A percentile compares a stretch with the other conserved stretches of the same genome.
Conservation (phyloP, 2,888 invertebrate genomes). For the Ochropleura leucogaster region DNA sequence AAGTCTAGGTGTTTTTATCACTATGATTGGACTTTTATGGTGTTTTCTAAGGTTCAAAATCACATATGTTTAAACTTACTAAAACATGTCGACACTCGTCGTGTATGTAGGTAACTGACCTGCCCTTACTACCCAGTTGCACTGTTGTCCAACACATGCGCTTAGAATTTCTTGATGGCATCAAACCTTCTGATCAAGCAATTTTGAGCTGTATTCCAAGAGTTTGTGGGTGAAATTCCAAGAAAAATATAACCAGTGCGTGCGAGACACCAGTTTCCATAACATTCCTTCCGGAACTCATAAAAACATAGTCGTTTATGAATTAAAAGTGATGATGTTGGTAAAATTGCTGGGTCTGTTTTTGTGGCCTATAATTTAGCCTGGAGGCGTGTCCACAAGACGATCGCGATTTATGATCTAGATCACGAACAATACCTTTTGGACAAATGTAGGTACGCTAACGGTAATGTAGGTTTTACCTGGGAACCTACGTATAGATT, state of each 20-base stretch:
- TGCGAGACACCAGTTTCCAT: conserved; percentile 44
- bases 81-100: too few relatives aligned
- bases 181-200: not conserved
- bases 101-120: conserved; percentile 17
- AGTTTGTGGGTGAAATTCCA: not conserved
- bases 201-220: not conserved
- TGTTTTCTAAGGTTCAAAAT: not conserved
- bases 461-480: too few relatives aligned
- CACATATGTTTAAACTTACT: not conserved
- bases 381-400: conserved; percentile 3
- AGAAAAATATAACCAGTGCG: conserved; percentile 8
- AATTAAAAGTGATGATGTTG: conserved; percentile 44
- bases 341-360: conserved; percentile 32
- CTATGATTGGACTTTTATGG: not conserved
- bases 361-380: conserved; percentile 17
- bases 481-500: too few relatives aligned
- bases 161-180: conserved; percentile 15
- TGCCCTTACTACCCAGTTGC: not conserved
- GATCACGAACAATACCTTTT: not conserved
- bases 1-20: not conserved
- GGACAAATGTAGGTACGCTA: not conserved
- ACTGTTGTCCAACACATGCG: not conserved
- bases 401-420: not conserved
- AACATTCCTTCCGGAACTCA: conserved; percentile 43
- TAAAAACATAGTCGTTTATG: conserved; percentile 53